These are phyloP conservation scores for Gymnocypris eckloni DNA, from an alignment of 2,797 vertebrate species.

Conservation along the genomic window DNA sequence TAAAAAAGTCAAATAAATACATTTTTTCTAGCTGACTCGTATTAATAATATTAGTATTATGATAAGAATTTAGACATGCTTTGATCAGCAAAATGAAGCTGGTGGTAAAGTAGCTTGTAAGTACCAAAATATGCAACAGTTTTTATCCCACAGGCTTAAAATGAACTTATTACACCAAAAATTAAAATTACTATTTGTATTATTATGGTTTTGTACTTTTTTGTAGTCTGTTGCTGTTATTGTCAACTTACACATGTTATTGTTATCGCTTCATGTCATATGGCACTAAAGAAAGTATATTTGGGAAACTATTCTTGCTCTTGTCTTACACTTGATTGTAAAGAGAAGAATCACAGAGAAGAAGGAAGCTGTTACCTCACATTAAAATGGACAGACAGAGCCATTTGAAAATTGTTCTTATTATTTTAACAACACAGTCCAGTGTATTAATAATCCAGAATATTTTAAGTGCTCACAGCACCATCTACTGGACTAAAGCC, in stretches of 20 bases:
- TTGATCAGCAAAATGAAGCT: neutral
- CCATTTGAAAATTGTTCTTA: neutral
- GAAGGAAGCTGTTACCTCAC: neutral
- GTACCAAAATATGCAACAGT: neutral
- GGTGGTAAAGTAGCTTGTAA: neutral
- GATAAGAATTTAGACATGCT: neutral
- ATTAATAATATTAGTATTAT: neutral
- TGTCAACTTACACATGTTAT: neutral
- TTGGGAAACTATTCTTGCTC: neutral
- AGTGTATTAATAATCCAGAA: neutral
- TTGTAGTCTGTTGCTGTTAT: neutral
- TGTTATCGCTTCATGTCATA: neutral
- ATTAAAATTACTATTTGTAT: neutral
- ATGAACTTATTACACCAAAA: neutral
- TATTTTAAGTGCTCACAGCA: neutral
- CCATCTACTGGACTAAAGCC: constrained; percentile 28
- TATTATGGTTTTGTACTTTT: neutral
- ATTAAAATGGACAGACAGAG: neutral
- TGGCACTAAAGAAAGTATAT: neutral
- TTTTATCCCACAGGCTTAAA: neutral
- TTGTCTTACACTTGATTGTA: neutral
- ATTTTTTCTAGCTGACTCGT: neutral
- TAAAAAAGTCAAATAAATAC: neutral
- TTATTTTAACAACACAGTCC: neutral
- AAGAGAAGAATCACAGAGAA: neutral